Percentiles rank a stretch among this genome's conserved stretches.
phyloP scores from a whole-genome alignment of 2,888 invertebrate species.

The Tipula vernalis region DNA sequence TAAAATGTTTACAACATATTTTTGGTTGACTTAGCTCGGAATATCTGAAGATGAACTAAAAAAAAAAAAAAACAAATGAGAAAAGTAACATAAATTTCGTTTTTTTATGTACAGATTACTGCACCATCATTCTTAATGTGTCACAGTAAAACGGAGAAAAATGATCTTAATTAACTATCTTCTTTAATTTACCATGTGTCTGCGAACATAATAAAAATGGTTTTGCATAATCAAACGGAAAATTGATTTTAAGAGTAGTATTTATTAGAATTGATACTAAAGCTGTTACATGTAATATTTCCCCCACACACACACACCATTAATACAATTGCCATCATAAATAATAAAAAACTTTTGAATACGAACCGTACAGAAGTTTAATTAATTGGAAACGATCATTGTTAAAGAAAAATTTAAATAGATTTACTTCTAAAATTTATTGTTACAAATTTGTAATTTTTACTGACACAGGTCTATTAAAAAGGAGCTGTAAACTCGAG shows the following conservation, averaged over 20 bases:
- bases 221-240: neutral
- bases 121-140: neutral
- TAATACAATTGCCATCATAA: neutral
- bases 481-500: no score
- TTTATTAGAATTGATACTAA: neutral
- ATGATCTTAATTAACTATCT: neutral
- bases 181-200: neutral
- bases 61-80: neutral
- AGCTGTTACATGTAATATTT: neutral
- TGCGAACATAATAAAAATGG: neutral
- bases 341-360: neutral
- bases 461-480: neutral
- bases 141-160: neutral
- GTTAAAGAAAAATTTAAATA: neutral
- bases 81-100: neutral
- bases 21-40: neutral
- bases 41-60: neutral
- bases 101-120: neutral
- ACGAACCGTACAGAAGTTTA: neutral
- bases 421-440: neutral
- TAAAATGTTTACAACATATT: neutral
- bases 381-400: neutral
- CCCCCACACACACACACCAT: neutral
- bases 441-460: neutral
- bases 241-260: neutral